Evolutionary conservation across 2,797 vertebrate species (phyloP), one percentile per base, ranked within the genome.

Genomic region (Melanotaenia boesemani): DNA sequence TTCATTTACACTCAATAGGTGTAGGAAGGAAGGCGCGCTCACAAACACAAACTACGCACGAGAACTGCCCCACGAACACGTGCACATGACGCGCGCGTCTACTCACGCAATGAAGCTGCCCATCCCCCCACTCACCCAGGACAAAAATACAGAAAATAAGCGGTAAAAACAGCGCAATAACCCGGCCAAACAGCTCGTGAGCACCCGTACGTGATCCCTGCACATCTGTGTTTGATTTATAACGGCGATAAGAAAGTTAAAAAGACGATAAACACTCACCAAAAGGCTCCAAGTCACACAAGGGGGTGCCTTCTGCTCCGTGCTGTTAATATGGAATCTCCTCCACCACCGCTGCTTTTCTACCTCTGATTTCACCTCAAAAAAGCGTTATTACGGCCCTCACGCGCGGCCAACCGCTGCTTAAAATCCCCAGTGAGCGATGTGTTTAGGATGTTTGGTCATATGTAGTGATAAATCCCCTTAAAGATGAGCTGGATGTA

Each of bases 291-390:
- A 85, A 89, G 90, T 88, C 89, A 93, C 94, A 94, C 91, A 88
- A 89, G 90, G 90, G 91, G 91, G 92, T 79, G 93, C 87, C 88
- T 91, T 91, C 91, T 94, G 89, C 91, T 91, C 92, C 87, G 77
- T 90, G 90, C 92, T 91, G 91, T 92, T 92, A 93, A 94, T 94
- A 92, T 93, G 95, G 94, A 93, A 93, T 94, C 93, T 95, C 94
- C 93, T 95, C 94, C 94, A 87, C 92, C 91, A 83, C 91, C 83
- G 82, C 88, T 91, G 84, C 61, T 90, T 91, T 90, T 91, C 90
- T 72, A 81, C 52, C 89, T 73, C 79, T 76, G 85, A 92, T 92
- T 89, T 85, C 72, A 91, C 86, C 88, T 80, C 84, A 62, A 92
- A 89, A 88, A 78, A 37, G 90, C 92, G 92, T 93, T 95, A 91